Base-by-base conservation (phyloP, 2,797 vertebrate genomes). In the Benthosema pterotum region DNA sequence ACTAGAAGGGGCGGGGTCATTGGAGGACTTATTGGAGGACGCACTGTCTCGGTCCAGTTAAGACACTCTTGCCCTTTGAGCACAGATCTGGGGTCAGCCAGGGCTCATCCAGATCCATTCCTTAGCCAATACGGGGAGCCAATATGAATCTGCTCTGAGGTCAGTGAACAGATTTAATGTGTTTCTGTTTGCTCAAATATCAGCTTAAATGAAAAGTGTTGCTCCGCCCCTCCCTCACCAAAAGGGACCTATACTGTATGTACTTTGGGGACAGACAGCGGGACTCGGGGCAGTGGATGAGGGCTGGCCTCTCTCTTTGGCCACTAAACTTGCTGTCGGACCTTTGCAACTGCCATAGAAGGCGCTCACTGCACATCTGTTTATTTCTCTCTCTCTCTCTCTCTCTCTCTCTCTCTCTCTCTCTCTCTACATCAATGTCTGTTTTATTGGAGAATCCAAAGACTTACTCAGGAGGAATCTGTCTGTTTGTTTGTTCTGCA, bases 1-100 rank as follows among this genome's bases (percentile, higher is more conserved):
- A 49, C 1, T 45, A 6, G 85, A 79, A 52, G 89, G 77, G 60
- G 78, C 85, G 0, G 88, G 81, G 28, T 89, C 92, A 1, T 78
- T 93, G 51, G 92, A 93, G 74, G 91, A 93, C 56, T 70, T 93
- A 28, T 61, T 93, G 76, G 93, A 93, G 0, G 77, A 64, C 2
- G 72, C 56, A 4, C 52, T 72, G 0, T 43, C 67, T 42, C 85
- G 88, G 2, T 83, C 92, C 57, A 87, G 58, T 83, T 94, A 93
- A n/a, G 79, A 42, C 61, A 52, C 5, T 13, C n/a, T 15, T 25
- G 22, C n/a, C 28, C 51, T 28, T 43, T 25, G 12, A 60, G 12
- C 17, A 53, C 9, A 16, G 32, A 52, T 48, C 47, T 48, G 15
- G n/a, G 63, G 22, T 56, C 65, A 53, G 12, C 60, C 17, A 62